Conservation (phyloP, 1,140 invertebrate species). For the Brachystomella parvula region DNA sequence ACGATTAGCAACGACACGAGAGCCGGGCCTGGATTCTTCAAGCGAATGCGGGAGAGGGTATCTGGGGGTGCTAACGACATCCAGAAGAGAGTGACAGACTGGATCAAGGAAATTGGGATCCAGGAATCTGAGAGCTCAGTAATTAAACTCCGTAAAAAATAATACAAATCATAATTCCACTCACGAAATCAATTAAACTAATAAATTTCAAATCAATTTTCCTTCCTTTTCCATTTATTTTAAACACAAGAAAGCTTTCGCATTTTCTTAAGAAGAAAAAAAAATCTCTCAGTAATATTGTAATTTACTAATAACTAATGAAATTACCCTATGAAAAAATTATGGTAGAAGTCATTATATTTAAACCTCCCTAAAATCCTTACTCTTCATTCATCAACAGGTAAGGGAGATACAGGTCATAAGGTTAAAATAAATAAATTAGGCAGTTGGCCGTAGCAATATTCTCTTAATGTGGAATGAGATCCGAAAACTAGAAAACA, state of each 20-base stretch:
- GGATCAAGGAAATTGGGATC: background rate
- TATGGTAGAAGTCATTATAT: no score
- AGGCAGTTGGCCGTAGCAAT: background rate
- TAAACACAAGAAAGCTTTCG: background rate
- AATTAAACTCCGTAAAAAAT: no score
- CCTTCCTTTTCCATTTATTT: background rate
- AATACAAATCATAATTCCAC: no score
- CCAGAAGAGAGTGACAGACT: background rate
- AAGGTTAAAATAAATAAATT: background rate
- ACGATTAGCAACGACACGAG: background rate
- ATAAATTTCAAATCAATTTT: background rate
- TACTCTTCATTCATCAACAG: no score
- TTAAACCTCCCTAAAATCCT: no score
- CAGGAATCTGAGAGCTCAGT: no score
- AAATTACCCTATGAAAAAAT: no score
- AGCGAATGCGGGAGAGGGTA: background rate
- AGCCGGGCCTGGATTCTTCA: background rate
- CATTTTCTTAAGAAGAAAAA: background rate
- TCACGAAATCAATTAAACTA: background rate
- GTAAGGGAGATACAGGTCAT: background rate
- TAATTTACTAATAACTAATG: no score
- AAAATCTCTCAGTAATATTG: conserved; percentile 10
- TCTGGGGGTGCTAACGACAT: background rate
- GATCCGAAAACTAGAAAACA: background rate
- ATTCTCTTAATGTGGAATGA: background rate